phyloP scores from a whole-genome alignment of 2,797 vertebrate genomes.

The Alca torda region DNA sequence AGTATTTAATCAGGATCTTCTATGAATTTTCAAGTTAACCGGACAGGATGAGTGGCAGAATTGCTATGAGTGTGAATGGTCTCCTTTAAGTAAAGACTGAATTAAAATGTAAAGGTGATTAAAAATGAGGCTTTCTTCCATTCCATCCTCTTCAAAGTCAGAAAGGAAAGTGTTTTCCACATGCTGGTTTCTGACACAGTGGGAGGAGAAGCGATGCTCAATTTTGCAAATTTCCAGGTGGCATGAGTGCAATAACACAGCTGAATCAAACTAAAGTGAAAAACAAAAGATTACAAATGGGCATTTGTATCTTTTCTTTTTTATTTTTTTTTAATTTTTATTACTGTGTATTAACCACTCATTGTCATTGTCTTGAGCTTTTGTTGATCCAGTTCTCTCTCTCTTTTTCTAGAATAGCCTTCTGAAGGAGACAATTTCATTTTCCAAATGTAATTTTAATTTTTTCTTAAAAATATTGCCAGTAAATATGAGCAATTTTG shows the following conservation, averaged over 20 bases:
- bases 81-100: neutral
- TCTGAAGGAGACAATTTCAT: neutral
- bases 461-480: neutral
- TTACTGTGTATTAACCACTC: neutral
- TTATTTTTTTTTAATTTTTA: rapidly evolving
- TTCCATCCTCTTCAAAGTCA: neutral
- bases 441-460: neutral
- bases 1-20: neutral
- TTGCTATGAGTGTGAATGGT: neutral
- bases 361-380: neutral
- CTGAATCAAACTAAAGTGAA: neutral
- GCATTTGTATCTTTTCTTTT: neutral
- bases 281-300: neutral
- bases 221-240: neutral
- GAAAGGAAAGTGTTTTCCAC: neutral
- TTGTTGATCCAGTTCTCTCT: neutral
- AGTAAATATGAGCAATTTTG: neutral
- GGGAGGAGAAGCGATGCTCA: neutral
- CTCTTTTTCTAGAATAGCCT: neutral
- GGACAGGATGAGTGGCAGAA: neutral
- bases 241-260: neutral
- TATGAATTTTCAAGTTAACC: neutral
- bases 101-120: neutral
- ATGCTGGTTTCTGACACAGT: neutral
- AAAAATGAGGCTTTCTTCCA: neutral